phyloP scores from a whole-genome alignment of 2,888 invertebrate species.

The Stenodera caucasica region DNA sequence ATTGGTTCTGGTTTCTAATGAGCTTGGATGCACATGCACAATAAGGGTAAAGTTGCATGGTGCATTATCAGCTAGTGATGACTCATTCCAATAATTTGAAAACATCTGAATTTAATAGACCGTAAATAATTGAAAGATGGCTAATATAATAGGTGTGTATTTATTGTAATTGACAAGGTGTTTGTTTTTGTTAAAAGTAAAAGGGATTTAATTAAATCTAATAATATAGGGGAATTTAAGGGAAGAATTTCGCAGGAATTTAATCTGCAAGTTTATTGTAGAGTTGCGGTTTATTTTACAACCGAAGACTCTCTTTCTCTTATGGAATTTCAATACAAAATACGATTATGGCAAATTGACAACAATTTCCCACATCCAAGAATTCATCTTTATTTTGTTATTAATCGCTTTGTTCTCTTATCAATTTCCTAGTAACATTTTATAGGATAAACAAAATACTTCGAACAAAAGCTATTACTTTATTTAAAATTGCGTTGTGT shows the following conservation, averaged over 20 bases:
- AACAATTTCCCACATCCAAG: not conserved
- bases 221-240: conserved; percentile 17
- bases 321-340: not conserved
- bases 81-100: conserved; percentile 19
- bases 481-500: not conserved
- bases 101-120: conserved; percentile 22
- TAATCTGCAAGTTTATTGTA: conserved; percentile 24
- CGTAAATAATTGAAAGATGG: conserved; percentile 13
- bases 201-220: conserved; percentile 26
- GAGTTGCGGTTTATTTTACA: conserved; percentile 23
- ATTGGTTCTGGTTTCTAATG: conserved; percentile 29
- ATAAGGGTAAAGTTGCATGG: conserved; percentile 22
- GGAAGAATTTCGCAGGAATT: conserved; percentile 29
- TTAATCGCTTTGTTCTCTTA: no score
- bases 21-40: conserved; percentile 10
- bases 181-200: not conserved
- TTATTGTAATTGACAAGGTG: no score
- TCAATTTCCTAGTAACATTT: no score
- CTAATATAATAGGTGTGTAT: no score
- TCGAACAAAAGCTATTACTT: not conserved
- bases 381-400: no score
- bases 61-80: conserved; percentile 28
- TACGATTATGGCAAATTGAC: not conserved
- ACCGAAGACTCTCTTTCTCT: conserved; percentile 13
- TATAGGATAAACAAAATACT: conserved; percentile 1